Conservation (phyloP, 2,113 vertebrate species). For the Formicarius rufipectus region DNA sequence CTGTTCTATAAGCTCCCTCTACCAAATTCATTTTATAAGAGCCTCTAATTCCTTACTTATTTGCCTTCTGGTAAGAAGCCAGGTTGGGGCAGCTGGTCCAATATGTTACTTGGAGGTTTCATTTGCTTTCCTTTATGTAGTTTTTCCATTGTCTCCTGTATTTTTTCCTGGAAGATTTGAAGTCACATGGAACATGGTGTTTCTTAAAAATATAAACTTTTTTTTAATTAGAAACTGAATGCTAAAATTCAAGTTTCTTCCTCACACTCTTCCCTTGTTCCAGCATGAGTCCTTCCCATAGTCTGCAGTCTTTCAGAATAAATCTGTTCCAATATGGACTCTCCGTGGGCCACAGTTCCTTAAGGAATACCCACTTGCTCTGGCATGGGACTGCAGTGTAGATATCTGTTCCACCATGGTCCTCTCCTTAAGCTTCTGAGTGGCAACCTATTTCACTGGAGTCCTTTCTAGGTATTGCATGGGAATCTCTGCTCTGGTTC, state of each 20-base stretch:
- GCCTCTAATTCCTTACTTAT: neutral
- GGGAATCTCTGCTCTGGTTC: accelerated
- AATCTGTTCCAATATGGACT: neutral
- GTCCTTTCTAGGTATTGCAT: neutral
- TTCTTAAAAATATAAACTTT: neutral
- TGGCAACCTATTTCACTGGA: neutral
- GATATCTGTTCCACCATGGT: neutral
- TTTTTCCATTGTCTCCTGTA: neutral
- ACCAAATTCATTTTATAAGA: neutral
- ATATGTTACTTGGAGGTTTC: neutral
- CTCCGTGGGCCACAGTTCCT: neutral
- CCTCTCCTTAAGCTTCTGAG: neutral
- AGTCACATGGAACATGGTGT: neutral
- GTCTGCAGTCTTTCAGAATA: neutral
- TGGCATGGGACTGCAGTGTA: neutral
- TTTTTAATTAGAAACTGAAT: neutral
- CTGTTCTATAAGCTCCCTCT: neutral
- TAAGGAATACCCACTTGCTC: neutral
- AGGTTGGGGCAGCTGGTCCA: neutral
- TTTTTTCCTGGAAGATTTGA: neutral
- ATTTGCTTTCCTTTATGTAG: neutral
- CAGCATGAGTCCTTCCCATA: neutral
- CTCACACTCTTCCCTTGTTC: neutral
- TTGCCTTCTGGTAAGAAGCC: neutral
- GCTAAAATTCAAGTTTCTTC: neutral